Evolutionary conservation across 2,888 invertebrate genomes (phyloP), one percentile per base, ranked within the genome.

Genomic region (Drosophila conformis): DNA sequence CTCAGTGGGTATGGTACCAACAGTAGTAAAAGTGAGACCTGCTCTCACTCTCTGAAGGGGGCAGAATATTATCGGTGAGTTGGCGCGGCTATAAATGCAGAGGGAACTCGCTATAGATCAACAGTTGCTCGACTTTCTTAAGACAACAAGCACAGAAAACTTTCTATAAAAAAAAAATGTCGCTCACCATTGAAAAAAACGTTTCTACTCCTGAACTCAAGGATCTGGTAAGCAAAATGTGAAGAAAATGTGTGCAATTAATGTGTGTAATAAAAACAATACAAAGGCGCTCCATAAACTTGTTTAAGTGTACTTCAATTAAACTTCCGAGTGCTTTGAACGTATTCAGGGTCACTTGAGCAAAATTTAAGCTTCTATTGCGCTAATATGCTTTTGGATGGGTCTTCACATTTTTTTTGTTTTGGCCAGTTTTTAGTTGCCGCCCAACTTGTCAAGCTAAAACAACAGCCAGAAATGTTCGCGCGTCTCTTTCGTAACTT

Each of bases 141-240:
- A 76, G 60, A 72, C 83, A 56, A 25, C 21, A 66, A 54, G 54
- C 78, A 73, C 54, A 58, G 48, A 52, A 49, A 48, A 52, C 36
- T 60, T 27, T 33, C 6, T 35, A 62, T 67, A 58, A 18, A 54
- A 54, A n/a, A 71, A 89, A 76, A 67, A 91, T 91, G 91, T 87
- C 91, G 54, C 82, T 91, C 66, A 82, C 87, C n/a, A 92, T 91
- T 62, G 84, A 80, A 54, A 76, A 89, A 66, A 89, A 87, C 57
- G 81, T 86, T 40, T 72, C 83, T 51, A 82, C 76, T 56, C 91
- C 91, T 73, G 86, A 90, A 29, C 78, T 91, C 42, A 91, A 91
- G 83, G 91, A 91, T 83, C 77, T 87, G 81, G 91, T 91, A 89
- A 92, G 91, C 78, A 64, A 46, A 8, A 25, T 33, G n/a, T 35